phyloP scores from a whole-genome alignment of 92 coral and sea anemone species.

The Phenganax subtilis region DNA sequence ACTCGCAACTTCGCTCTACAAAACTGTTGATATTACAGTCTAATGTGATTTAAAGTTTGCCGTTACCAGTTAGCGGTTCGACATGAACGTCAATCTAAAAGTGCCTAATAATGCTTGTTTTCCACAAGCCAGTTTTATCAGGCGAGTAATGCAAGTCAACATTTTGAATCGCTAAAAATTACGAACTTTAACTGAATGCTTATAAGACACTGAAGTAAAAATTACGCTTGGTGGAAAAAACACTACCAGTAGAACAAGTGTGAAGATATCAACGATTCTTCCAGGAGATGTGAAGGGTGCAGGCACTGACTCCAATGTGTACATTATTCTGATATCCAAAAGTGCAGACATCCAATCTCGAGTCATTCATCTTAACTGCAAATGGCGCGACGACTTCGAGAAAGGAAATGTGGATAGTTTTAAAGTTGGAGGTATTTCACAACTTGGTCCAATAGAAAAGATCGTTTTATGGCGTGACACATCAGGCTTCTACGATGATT shows the following conservation, averaged over 20 bases:
- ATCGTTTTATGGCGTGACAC: slow-evolving; percentile 79
- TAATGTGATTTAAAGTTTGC: too few species aligned
- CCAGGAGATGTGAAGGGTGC: slow-evolving; percentile 95
- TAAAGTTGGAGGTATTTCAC: slow-evolving; percentile 66
- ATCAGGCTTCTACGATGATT: slow-evolving; percentile 80
- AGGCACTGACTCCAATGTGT: slow-evolving; percentile 94
- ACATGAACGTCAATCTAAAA: too few species aligned
- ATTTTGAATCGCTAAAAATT: too few species aligned
- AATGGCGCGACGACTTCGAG: slow-evolving; percentile 95
- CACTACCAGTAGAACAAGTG: too few species aligned
- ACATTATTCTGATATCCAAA: slow-evolving; percentile 64
- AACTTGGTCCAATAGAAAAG: slow-evolving; percentile 64
- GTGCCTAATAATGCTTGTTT: too few species aligned
- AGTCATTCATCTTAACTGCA: slow-evolving; percentile 75
- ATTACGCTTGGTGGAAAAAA: background rate
- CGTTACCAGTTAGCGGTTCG: too few species aligned
- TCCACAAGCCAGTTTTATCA: too few species aligned
- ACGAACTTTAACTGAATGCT: background rate
- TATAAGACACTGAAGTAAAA: background rate
- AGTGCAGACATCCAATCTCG: slow-evolving; percentile 66
- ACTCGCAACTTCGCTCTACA: too few species aligned
- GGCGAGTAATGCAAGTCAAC: too few species aligned
- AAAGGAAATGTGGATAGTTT: slow-evolving; percentile 88
- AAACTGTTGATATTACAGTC: too few species aligned
- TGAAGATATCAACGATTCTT: background rate